These are phyloP conservation scores for Anseranas semipalmata DNA, from an alignment of 2,113 vertebrate species.

Conservation along the genomic window DNA sequence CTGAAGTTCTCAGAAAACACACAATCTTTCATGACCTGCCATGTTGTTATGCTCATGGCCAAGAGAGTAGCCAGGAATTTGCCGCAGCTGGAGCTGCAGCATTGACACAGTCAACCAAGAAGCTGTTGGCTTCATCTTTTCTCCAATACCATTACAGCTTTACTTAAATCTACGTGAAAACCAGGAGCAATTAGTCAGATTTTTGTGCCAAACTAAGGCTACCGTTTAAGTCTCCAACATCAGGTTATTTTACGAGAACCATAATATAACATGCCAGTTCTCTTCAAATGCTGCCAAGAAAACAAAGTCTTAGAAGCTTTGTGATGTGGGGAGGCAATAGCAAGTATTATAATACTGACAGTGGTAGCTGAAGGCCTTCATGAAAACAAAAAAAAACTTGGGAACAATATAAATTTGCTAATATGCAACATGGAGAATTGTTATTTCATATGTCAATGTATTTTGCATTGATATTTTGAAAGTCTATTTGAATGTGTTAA, in stretches of 20 bases:
- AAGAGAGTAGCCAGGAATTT: not conserved
- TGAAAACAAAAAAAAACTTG: not conserved
- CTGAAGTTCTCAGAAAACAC: conserved; percentile 30
- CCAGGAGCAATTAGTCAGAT: not conserved
- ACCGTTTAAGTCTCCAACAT: not conserved
- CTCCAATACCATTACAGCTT: not conserved
- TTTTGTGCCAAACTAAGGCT: not conserved
- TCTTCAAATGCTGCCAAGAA: not conserved
- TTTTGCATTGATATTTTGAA: conserved; percentile 59
- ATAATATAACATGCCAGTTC: not conserved
- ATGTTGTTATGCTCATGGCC: not conserved
- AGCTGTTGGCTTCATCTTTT: not conserved
- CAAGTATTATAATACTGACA: not conserved
- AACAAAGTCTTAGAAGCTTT: conserved; percentile 2
- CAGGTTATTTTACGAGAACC: not conserved
- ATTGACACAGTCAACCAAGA: not conserved
- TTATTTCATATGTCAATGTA: conserved; percentile 43
- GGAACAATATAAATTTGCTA: not conserved
- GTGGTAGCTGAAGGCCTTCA: not conserved
- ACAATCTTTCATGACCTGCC: not conserved
- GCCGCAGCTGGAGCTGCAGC: accelerated
- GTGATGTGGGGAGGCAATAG: not conserved
- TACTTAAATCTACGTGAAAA: not conserved
- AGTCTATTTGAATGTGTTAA: conserved; percentile 49
- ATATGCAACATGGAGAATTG: not conserved